Evolutionary conservation across 2,113 vertebrate species (phyloP), one percentile per base, ranked within the genome.

Genomic region (Burhinus bistriatus): DNA sequence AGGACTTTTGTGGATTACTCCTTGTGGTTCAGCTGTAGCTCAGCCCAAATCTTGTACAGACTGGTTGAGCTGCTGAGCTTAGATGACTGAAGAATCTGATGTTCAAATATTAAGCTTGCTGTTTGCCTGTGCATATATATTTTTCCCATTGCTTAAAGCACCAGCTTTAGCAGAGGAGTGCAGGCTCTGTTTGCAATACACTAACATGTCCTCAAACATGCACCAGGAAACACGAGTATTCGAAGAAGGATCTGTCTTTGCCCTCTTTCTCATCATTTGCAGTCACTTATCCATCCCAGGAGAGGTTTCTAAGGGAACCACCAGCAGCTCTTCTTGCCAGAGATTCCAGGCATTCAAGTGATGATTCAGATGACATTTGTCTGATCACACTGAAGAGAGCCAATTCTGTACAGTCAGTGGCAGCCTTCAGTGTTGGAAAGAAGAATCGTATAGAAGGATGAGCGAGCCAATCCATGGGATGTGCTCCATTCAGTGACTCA

Each of bases 221-320:
- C 40, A 64, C 45, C 27, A 61, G 52, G 29, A 94, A 89, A 15
- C 42, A 65, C 7, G 15, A 62, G 9, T 20, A 21, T 26, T 73
- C 17, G 47, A 90, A 83, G 21, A 54, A 90, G 77, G 83, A 44
- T 40, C 30, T 49, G 30, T n/a, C 45, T 78, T 90, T 92, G 58
- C n/a, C 51, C 32, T 80, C 40, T 69, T 30, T 81, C 40, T 77
- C 47, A 64, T 66, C 30, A 34, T 90, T 86, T 90, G 71, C 8
- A 23, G 86, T 83, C 86, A 81, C 71, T 88, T 70, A 77, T 7
- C 34, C 55, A 38, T 76, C 42, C 62, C 78, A 71, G 38, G 51
- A 83, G 58, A 86, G 38, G 42, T 88, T 95, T 93, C 82, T 73
- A 80, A 85, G 82, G 78, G 58, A 95, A 70, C 57, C 82, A 90